phyloP scores from a whole-genome alignment of 1,140 invertebrate species.

The Varroa destructor region DNA sequence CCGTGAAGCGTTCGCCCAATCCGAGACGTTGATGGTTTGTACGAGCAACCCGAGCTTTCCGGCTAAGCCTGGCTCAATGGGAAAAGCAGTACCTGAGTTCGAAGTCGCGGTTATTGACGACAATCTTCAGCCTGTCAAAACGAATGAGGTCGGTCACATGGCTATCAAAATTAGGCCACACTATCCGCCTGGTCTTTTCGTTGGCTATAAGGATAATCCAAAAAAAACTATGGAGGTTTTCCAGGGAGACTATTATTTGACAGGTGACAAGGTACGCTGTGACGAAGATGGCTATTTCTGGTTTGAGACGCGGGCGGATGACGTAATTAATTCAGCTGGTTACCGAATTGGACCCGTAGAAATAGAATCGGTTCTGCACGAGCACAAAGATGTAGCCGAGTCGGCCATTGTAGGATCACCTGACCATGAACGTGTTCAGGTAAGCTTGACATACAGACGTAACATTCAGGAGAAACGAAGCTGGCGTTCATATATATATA shows the following conservation, averaged over 20 bases:
- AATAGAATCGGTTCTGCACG: slow-evolving; percentile 44
- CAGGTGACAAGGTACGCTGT: slow-evolving; percentile 33
- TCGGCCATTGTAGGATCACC: slow-evolving; percentile 46
- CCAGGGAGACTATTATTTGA: slow-evolving; percentile 1
- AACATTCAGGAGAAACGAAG: no score
- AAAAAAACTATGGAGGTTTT: neutral
- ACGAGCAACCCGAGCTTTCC: slow-evolving; percentile 38
- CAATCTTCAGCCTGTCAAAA: neutral
- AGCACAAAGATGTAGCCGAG: slow-evolving; percentile 45
- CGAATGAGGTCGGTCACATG: slow-evolving; percentile 40
- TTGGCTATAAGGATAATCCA: slow-evolving; percentile 37
- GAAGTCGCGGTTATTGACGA: slow-evolving; percentile 34
- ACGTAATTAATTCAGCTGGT: slow-evolving; percentile 45
- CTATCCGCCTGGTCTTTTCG: slow-evolving; percentile 42
- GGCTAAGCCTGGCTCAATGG: slow-evolving; percentile 43
- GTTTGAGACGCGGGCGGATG: slow-evolving; percentile 44
- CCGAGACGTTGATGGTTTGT: slow-evolving; percentile 42
- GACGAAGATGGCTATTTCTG: slow-evolving; percentile 45
- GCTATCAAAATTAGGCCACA: slow-evolving; percentile 40
- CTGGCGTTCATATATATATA: no score
- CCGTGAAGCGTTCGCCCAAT: slow-evolving; percentile 45
- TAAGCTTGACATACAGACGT: no score
- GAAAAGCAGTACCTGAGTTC: slow-evolving; percentile 41
- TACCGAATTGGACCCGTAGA: slow-evolving; percentile 46
- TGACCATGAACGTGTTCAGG: slow-evolving; percentile 41